phyloP scores from a whole-genome alignment of 2,113 vertebrate species.

The Gallinago media region DNA sequence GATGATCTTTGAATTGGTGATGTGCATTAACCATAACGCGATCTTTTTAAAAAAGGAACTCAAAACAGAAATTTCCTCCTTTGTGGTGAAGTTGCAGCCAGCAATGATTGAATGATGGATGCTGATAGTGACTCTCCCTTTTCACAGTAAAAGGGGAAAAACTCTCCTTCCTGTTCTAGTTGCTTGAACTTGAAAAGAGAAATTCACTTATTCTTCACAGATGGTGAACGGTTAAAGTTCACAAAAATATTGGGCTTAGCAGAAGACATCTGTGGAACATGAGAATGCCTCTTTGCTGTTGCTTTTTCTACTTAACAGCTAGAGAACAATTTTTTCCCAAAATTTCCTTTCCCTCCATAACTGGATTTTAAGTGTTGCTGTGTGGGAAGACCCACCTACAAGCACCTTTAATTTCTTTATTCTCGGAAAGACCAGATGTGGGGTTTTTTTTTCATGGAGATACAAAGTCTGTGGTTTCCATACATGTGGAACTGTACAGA shows the following conservation, averaged over 20 bases:
- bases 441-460: background rate
- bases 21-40: background rate
- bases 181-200: constrained; percentile 56
- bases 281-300: constrained; percentile 36
- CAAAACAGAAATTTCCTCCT: constrained; percentile 7
- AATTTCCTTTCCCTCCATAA: background rate
- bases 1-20: background rate
- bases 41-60: background rate
- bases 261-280: constrained; percentile 44
- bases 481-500: background rate
- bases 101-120: background rate
- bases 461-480: constrained; percentile 9
- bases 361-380: background rate
- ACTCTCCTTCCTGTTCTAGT: constrained; percentile 55
- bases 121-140: background rate
- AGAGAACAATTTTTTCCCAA: background rate
- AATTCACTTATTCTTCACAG: constrained; percentile 58
- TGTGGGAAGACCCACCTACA: background rate
- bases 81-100: constrained; percentile 5
- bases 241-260: background rate
- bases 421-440: background rate
- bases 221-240: constrained; percentile 7
- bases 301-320: background rate
- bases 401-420: background rate
- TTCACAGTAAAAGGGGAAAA: constrained; percentile 32